A percentile compares a stretch with the other conserved stretches of the same genome.
Conservation (phyloP, 2,888 invertebrate species). For the Sinodicranocentrus sp. region DNA sequence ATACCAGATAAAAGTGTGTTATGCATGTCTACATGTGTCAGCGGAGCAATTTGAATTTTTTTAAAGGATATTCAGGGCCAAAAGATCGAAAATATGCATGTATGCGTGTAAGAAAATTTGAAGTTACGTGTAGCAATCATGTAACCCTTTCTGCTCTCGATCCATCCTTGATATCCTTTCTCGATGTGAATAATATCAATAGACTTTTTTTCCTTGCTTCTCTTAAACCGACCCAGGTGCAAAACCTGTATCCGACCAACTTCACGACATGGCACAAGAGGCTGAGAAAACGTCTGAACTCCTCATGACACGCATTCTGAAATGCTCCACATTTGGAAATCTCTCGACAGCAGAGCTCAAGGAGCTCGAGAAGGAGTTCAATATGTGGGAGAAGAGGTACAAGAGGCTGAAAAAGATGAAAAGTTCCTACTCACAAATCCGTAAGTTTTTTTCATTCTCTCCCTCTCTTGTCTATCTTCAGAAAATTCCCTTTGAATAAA, state of each 20-base stretch:
- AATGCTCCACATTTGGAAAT: slow-evolving; percentile 74
- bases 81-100: too few species aligned
- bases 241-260: slow-evolving; percentile 87
- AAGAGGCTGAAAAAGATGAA: slow-evolving; percentile 89
- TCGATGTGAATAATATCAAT: too few species aligned
- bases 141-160: too few species aligned
- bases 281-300: slow-evolving; percentile 86
- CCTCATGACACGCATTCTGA: slow-evolving; percentile 73
- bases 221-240: slow-evolving; percentile 82
- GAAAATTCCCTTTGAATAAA: slow-evolving; percentile 11
- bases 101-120: too few species aligned
- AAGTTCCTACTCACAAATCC: slow-evolving; percentile 91
- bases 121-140: too few species aligned
- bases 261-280: slow-evolving; percentile 87
- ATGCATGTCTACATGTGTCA: too few species aligned
- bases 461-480: background rate
- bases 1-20: too few species aligned
- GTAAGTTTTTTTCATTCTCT: slow-evolving; percentile 79
- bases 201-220: slow-evolving; percentile 10
- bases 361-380: slow-evolving; percentile 89
- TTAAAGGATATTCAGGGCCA: too few species aligned
- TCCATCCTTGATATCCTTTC: too few species aligned
- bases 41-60: too few species aligned
- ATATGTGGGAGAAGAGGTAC: slow-evolving; percentile 92
- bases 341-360: slow-evolving; percentile 75